Conservation (phyloP, 1,140 invertebrate genomes). For the Drosophila orosa region DNA sequence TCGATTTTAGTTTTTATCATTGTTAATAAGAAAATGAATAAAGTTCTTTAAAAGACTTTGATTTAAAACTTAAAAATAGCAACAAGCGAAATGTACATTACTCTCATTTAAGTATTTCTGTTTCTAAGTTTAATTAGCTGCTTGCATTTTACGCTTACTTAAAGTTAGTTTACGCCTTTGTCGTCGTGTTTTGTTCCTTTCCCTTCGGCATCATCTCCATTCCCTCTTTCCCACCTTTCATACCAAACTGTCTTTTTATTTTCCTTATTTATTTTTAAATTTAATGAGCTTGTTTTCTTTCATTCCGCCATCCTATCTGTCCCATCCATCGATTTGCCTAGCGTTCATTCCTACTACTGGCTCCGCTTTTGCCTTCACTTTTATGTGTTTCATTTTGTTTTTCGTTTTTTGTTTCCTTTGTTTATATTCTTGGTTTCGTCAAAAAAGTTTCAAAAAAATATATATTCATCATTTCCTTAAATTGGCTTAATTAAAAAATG, state of each 20-base stretch:
- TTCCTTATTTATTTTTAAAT: constrained; percentile 51
- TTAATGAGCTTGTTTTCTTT: constrained; percentile 72
- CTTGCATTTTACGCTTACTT: constrained; percentile 54
- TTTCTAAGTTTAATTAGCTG: constrained; percentile 57
- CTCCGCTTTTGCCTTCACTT: constrained; percentile 30
- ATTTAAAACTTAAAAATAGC: constrained; percentile 83
- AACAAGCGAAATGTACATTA: constrained; percentile 83
- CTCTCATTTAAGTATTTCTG: constrained; percentile 52
- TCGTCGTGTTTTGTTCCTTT: constrained; percentile 52
- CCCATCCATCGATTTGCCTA: constrained; percentile 44
- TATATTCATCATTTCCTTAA: constrained; percentile 79
- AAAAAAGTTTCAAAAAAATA: constrained; percentile 84
- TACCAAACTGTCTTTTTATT: constrained; percentile 45
- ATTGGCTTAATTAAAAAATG: constrained; percentile 79
- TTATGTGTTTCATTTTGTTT: constrained; percentile 42
- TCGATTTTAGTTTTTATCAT: constrained; percentile 57
- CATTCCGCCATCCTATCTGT: constrained; percentile 19
- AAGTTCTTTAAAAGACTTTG: constrained; percentile 83
- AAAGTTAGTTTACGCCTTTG: constrained; percentile 62
- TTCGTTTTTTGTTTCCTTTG: constrained; percentile 41
- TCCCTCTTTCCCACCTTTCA: constrained; percentile 5
- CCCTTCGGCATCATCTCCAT: constrained; percentile 22
- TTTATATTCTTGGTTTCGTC: constrained; percentile 64
- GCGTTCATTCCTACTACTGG: constrained; percentile 36
- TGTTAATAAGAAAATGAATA: constrained; percentile 75